Evolutionary conservation across 1,140 invertebrate species (phyloP).

Genomic region (Drosophila sp.): DNA sequence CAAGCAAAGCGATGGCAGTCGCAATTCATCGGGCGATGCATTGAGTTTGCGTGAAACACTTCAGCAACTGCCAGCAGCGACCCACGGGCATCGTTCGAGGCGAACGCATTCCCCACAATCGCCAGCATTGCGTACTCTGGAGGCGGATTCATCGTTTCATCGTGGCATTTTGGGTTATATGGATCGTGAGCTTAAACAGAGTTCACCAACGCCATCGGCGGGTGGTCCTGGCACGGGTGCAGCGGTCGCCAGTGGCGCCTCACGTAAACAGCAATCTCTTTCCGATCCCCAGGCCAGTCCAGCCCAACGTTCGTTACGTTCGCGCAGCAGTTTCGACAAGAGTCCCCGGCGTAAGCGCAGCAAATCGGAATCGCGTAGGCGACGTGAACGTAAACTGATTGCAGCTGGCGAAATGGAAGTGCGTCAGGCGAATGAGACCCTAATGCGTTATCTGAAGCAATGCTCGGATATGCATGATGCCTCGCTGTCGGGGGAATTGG

Average conservation of each 20-base stretch:
- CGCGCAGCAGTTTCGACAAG: conserved; percentile 78
- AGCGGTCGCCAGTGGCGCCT: conserved; percentile 39
- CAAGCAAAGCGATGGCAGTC: conserved; percentile 72
- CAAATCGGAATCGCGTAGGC: conserved; percentile 79
- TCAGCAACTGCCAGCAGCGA: conserved; percentile 74
- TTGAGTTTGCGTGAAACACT: conserved; percentile 76
- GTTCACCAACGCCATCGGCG: conserved; percentile 73
- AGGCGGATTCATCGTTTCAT: conserved; percentile 73
- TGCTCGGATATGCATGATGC: conserved; percentile 83
- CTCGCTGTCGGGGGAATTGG: conserved; percentile 79
- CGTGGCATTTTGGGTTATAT: conserved; percentile 80
- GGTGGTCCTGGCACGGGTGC: conserved; percentile 39
- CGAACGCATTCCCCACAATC: conserved; percentile 70
- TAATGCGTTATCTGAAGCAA: conserved; percentile 82
- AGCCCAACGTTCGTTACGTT: conserved; percentile 78
- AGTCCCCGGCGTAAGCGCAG: conserved; percentile 82
- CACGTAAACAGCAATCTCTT: conserved; percentile 74
- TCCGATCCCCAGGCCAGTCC: conserved; percentile 83
- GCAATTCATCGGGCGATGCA: conserved; percentile 77
- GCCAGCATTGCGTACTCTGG: conserved; percentile 46
- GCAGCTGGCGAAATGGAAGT: conserved; percentile 83
- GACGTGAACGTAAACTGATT: conserved; percentile 78
- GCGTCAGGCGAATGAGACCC: conserved; percentile 80
- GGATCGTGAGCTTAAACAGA: conserved; percentile 78
- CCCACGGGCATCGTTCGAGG: conserved; percentile 63